phyloP scores from a whole-genome alignment of 2,888 invertebrate species.

The Synanthedon andrenaeformis region DNA sequence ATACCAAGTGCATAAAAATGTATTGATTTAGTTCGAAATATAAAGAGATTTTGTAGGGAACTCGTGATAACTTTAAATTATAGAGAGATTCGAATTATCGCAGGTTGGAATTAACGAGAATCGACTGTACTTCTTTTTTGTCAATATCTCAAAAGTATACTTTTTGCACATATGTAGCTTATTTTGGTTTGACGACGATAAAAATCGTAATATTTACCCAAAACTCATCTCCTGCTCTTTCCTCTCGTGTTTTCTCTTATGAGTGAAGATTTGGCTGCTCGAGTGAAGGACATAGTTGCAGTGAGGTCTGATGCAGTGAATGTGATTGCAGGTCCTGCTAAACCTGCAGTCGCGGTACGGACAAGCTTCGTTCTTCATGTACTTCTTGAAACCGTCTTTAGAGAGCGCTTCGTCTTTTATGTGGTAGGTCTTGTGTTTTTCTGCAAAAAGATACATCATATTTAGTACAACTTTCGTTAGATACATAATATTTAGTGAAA shows the following conservation, averaged over 20 bases:
- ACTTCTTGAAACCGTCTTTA: conserved; percentile 97
- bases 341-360: conserved; percentile 93
- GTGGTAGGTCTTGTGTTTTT: conserved; percentile 98
- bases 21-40: too few species aligned
- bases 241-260: conserved; percentile 97
- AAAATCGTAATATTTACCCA: conserved; percentile 67
- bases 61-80: too few species aligned
- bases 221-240: conserved; percentile 92
- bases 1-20: too few species aligned
- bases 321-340: conserved; percentile 96
- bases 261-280: conserved; percentile 95
- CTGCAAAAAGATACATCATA: conserved; percentile 60
- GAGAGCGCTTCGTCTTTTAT: conserved; percentile 96
- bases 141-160: too few species aligned
- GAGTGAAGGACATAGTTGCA: conserved; percentile 97
- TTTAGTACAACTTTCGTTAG: background rate
- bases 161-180: too few species aligned
- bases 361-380: conserved; percentile 96
- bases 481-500: background rate
- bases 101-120: too few species aligned
- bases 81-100: too few species aligned
- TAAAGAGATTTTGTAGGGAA: too few species aligned
- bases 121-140: too few species aligned
- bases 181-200: too few species aligned
- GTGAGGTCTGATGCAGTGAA: conserved; percentile 95